Base-by-base conservation (phyloP, 2,888 invertebrate genomes). In the Xanthorhoe designata region DNA sequence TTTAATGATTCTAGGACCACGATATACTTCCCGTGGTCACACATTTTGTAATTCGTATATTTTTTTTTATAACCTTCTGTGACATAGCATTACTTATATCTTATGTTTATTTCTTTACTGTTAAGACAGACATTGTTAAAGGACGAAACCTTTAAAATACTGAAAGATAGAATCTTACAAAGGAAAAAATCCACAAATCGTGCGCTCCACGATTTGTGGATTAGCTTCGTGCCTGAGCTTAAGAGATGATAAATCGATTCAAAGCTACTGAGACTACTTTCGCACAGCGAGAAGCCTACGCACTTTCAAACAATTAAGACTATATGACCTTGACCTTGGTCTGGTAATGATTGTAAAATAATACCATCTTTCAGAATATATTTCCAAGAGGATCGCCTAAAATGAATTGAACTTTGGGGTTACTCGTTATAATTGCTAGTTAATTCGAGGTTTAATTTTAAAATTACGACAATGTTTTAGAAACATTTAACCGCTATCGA, bases 231-330 rank as follows among this genome's bases (percentile, higher is more conserved):
- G 32, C 32, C 32, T 42, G 42, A 42, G 42, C 42, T 32, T 6
- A 32, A 55, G 53, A 53, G 18, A 47, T 63, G 63, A 58, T 63
- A 52, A 57, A 57, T 63, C 45, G 52, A 13, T 45, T 57, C 7
- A 17, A 51, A 52, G 50, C 51, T 51, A 51, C 18, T 13, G 51
- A 3, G 24, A 4, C 24, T 51, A 56, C 17, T 56, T 56, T 45
- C 17, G 15, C 24, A 32, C 32, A 6, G 32, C 32, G 32, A 32
- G 29, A 32, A 10, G 17, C 19, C 52, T 61, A 61, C 61, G 32
- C 42, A 19, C 24, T 53, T 24, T 53, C 9, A 3, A 13, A 5
- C 8, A 13, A 55, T 19, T 55, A 17, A 61, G 47, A 29, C 47
- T 50, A 18, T 49, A 32, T 4, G 38, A 51, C 19, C 2, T 0